Base-by-base conservation (phyloP, 2,888 invertebrate species). In the Trimorus sp. region DNA sequence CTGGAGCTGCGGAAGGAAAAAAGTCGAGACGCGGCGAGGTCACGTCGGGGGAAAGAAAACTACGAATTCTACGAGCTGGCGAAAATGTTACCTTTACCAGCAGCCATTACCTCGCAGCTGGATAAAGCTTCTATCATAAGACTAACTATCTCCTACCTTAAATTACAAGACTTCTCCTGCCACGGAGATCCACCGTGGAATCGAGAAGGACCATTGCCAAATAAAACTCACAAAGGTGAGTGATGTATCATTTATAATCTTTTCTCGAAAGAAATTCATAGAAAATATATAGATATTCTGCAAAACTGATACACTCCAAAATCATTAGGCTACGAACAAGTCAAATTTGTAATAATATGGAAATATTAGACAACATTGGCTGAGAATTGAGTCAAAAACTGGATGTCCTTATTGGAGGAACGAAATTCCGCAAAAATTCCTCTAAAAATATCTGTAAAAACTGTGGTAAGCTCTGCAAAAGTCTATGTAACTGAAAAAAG, bases 141-240 rank as follows among this genome's bases (percentile, higher is more conserved):
- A 92, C 95, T 98, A 92, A 98, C 98, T 90, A 98, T 98, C 92
- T 97, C 97, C 93, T 98, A 97, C 94, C 95, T 98, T 92, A 98
- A 97, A 93, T 94, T 98, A 91, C 94, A 97, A 86, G 98, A 98
- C 93, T 99, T 99, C 93, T 98, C 98, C 79, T 96, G 97, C 7
- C 98, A 98, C 92, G 98, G 98, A 0, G 98, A 98, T 90, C 98
- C 98, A 16, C 98, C 98, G 92, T 99, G 99, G 98, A 96, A 95
- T 88, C 93, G 97, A 54, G 97, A 97, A 88, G 94, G 94, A 15
- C 95, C 96, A 63, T 95, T 95, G 60, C 94, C 95, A 80, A 96
- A 95, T 92, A 97, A 97, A 93, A 94, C 94, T 63, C 93, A 96
- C 85, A 97, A 97, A 95, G 95, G 97, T 97, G 92, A 93, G 94